Conservation (phyloP, 2,113 vertebrate genomes). For the Tylochromis polylepis region DNA sequence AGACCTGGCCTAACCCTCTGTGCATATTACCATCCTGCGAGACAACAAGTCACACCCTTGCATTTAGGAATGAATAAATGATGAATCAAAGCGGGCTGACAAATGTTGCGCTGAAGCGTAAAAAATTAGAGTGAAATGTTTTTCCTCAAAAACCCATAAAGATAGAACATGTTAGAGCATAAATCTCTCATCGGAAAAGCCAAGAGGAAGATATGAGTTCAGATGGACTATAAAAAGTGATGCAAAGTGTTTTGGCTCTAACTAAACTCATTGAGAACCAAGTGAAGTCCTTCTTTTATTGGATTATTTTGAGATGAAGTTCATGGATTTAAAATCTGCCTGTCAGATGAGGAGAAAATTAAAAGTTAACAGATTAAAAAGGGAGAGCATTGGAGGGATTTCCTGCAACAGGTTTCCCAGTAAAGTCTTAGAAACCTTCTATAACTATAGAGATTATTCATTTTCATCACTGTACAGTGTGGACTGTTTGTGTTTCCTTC, state of each 20-base stretch:
- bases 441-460: not conserved
- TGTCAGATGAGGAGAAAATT: not conserved
- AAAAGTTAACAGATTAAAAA: not conserved
- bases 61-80: not conserved
- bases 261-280: not conserved
- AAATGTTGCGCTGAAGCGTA: not conserved
- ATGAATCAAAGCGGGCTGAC: not conserved
- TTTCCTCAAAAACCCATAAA: not conserved
- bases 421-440: not conserved
- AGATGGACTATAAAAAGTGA: not conserved
- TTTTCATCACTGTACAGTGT: conserved; percentile 8
- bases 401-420: not conserved
- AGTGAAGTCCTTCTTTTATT: not conserved
- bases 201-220: not conserved
- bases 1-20: not conserved
- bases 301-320: not conserved
- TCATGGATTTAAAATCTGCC: not conserved
- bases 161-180: not conserved
- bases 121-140: not conserved
- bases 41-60: not conserved
- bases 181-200: not conserved
- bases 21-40: not conserved
- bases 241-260: not conserved
- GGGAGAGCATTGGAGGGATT: not conserved
- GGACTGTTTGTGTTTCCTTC: conserved; percentile 33